Percentiles rank a stretch among this genome's conserved stretches.
These are phyloP conservation scores for Agriopis leucophaearia DNA, from an alignment of 2,888 invertebrate genomes.

Conservation along the genomic window DNA sequence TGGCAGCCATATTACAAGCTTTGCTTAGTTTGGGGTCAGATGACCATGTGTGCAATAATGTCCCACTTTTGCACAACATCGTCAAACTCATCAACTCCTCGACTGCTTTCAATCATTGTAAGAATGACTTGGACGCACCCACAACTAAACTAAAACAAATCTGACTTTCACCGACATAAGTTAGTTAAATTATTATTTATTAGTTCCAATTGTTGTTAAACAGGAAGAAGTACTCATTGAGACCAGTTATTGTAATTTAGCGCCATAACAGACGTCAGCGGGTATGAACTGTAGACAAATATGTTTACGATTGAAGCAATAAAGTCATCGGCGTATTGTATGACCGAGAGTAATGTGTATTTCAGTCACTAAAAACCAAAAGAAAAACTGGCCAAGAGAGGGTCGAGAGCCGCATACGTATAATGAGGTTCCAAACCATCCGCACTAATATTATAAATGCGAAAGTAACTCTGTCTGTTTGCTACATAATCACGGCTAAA, in stretches of 20 bases:
- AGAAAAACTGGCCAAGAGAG: too few relatives aligned
- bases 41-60: too few relatives aligned
- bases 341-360: background rate
- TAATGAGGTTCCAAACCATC: too few relatives aligned
- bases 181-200: conserved; percentile 32
- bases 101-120: background rate
- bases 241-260: conserved; percentile 44
- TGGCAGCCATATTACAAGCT: too few relatives aligned
- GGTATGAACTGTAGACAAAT: conserved; percentile 37
- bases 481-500: too few relatives aligned
- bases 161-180: conserved; percentile 13
- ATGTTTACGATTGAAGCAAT: conserved; percentile 41
- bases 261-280: conserved; percentile 43
- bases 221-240: conserved; percentile 56
- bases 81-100: too few relatives aligned
- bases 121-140: background rate
- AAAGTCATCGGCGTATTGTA: conserved; percentile 7
- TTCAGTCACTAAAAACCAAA: background rate
- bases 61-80: too few relatives aligned
- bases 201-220: conserved; percentile 53
- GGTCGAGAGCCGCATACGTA: too few relatives aligned
- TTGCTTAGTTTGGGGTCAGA: too few relatives aligned
- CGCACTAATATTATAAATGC: too few relatives aligned
- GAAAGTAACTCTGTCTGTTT: too few relatives aligned
- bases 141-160: conserved; percentile 5